Evolutionary conservation across 2,113 vertebrate genomes (phyloP).

Genomic region (Cyrtonyx montezumae): DNA sequence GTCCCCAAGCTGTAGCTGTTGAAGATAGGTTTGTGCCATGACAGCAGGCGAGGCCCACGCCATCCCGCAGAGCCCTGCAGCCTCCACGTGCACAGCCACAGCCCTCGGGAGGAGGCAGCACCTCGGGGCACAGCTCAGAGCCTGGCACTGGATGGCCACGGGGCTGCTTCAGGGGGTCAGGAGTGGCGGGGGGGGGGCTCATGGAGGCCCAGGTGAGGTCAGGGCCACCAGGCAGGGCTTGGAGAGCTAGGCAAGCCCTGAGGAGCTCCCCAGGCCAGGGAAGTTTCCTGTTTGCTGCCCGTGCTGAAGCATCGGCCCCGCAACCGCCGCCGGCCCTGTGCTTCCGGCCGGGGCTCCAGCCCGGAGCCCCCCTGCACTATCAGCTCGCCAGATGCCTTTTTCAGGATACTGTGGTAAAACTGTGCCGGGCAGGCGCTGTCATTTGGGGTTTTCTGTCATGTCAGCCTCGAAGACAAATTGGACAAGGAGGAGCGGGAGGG

Average conservation of each 20-base stretch:
- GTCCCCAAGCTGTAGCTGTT: neutral
- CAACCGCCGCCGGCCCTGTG: conserved; percentile 83
- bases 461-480: conserved; percentile 90
- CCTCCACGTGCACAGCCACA: fast-evolving
- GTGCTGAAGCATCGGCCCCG: conserved; percentile 72
- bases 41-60: fast-evolving
- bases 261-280: conserved; percentile 42
- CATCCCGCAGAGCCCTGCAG: neutral
- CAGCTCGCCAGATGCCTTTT: conserved; percentile 88
- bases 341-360: conserved; percentile 87
- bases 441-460: conserved; percentile 88
- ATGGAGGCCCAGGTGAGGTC: neutral
- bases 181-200: fast-evolving
- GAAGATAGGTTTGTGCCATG: neutral
- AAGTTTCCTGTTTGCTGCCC: conserved; percentile 80
- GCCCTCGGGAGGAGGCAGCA: neutral
- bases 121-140: neutral
- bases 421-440: conserved; percentile 79
- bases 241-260: neutral
- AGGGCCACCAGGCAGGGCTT: neutral
- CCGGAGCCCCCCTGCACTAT: conserved; percentile 83
- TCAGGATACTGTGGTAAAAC: conserved; percentile 98
- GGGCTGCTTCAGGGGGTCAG: neutral
- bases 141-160: neutral
- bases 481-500: conserved; percentile 52